phyloP scores from a whole-genome alignment of 1,140 invertebrate species.

The Macrobrachium rosenbergii region DNA sequence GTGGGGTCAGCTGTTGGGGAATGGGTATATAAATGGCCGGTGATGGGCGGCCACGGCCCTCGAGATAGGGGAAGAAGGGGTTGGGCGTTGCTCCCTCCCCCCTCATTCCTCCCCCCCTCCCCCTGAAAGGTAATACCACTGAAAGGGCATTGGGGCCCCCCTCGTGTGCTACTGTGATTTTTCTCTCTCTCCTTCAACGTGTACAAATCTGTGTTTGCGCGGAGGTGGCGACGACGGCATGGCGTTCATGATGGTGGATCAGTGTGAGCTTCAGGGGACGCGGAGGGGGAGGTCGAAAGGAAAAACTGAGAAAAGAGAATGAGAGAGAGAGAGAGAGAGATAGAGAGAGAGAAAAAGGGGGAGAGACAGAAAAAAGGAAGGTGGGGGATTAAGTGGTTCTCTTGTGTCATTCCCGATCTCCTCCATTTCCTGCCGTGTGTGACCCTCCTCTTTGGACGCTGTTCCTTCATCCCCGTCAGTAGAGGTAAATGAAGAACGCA shows the following conservation, averaged over 20 bases:
- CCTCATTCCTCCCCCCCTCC: no score
- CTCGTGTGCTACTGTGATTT: slow-evolving; percentile 52
- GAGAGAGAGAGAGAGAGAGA: background rate
- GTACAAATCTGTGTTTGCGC: slow-evolving; percentile 60
- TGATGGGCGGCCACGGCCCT: slow-evolving; percentile 34
- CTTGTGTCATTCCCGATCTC: background rate
- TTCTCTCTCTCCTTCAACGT: slow-evolving; percentile 53
- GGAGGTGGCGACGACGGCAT: slow-evolving; percentile 42
- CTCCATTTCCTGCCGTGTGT: no score
- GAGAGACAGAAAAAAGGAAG: background rate
- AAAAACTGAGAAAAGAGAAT: background rate
- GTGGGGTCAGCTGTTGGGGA: background rate
- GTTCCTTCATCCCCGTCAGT: no score
- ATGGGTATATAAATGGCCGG: slow-evolving; percentile 27
- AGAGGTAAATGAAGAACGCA: no score
- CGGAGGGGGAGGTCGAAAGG: no score
- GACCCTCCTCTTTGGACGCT: no score
- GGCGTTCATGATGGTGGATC: slow-evolving; percentile 37
- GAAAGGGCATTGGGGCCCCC: background rate
- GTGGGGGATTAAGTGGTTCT: background rate
- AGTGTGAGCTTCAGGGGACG: slow-evolving; percentile 13
- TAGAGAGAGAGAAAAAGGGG: background rate
- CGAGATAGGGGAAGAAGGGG: slow-evolving; percentile 16
- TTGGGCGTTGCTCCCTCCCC: no score
- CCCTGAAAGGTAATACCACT: no score